A percentile compares a stretch with the other conserved stretches of the same genome.
Conservation (phyloP, 2,113 vertebrate species). For the Rattus rattus region DNA sequence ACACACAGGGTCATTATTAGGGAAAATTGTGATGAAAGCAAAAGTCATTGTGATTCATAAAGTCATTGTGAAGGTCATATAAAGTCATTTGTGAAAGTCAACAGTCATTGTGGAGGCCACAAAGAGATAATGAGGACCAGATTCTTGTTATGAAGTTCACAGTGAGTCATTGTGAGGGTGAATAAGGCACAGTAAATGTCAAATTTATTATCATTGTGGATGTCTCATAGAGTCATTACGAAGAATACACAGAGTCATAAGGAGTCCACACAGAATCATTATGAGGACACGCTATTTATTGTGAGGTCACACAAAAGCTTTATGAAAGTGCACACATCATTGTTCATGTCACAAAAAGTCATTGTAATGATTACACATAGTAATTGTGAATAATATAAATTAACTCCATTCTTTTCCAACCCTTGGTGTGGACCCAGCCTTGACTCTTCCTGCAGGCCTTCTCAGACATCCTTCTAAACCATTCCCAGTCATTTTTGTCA, state of each 20-base stretch:
- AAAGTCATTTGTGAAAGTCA: not conserved
- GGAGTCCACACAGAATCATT: not conserved
- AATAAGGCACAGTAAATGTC: not conserved
- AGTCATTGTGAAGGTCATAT: not conserved
- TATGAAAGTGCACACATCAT: not conserved
- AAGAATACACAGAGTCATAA: not conserved
- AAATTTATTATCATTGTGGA: not conserved
- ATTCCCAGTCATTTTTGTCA: not conserved
- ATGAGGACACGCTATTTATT: not conserved
- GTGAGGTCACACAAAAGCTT: not conserved
- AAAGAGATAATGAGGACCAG: not conserved
- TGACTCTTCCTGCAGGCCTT: not conserved
- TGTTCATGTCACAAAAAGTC: not conserved
- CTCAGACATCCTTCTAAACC: not conserved
- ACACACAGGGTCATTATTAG: not conserved
- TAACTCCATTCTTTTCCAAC: not conserved
- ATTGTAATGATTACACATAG: not conserved
- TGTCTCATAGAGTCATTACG: not conserved
- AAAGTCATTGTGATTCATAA: not conserved
- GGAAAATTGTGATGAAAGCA: not conserved
- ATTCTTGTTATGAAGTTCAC: not conserved
- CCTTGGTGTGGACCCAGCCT: not conserved
- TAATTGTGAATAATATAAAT: not conserved
- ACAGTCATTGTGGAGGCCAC: not conserved
- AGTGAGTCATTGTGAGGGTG: not conserved